Base-by-base conservation (phyloP, 2,113 vertebrate genomes). In the Brevimyrus niger region DNA sequence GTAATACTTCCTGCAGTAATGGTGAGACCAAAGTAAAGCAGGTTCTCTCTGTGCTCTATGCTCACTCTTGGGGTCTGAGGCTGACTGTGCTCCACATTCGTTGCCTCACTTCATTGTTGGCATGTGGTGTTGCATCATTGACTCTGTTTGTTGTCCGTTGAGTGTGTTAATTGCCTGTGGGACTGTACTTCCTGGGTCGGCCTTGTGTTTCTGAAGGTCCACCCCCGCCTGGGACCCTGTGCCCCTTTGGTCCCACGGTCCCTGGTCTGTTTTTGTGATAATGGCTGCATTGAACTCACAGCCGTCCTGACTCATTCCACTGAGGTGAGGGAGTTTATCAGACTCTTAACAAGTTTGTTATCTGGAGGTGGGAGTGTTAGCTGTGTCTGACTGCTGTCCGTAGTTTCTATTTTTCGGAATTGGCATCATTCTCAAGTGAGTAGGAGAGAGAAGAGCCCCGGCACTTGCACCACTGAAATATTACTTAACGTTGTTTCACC, bases 401-500 rank as follows among this genome's bases (percentile, higher is more conserved):
- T 69, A 31, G 11, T 69, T 6, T 44, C 19, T 10, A 7, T n/a
- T 44, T n/a, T 48, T 23, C 6, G 11, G 23, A 5, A 88, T 73
- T 80, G 73, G 13, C 10, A 13, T 31, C n/a, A 27, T 69, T 69
- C 61, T 69, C 61, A 69, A 69, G 61, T 27, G 27, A 69, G 61
- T 31, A 31, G n/a, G 61, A 31, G 61, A 4, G n/a, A 69, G 61
- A 65, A 65, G 61, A 31, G 61, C 61, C 27, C 10, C 10, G 3
- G 27, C 61, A 69, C 61, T 69, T 93, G 92, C 88, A 88, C 91
- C 88, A 51, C 89, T 88, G 89, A 87, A 47, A 76, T 89, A 91
- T 93, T 92, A 89, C 90, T 46, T 90, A 92, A 90, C 83, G n/a
- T 91, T 76, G 55, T 89, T 88, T 47, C 89, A 80, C 89, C 15